Conservation (phyloP, 2,888 invertebrate species). For the Diaphora mendica region DNA sequence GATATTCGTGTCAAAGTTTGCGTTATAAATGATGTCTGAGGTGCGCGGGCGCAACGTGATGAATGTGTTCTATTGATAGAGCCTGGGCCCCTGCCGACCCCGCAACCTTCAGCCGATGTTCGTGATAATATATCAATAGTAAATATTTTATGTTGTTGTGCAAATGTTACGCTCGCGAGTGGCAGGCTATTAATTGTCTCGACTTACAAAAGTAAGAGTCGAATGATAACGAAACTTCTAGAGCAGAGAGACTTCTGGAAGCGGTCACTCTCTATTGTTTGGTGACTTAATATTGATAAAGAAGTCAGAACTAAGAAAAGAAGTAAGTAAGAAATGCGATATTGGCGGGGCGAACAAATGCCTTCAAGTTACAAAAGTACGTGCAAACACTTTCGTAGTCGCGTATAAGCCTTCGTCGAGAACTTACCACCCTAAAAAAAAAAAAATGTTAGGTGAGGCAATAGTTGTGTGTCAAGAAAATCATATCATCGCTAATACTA, state of each 20-base stretch:
- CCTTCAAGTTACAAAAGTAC: no score
- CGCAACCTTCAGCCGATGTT: conserved; percentile 10
- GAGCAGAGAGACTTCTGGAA: not conserved
- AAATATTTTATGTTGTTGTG: conserved; percentile 16
- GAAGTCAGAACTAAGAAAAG: not conserved
- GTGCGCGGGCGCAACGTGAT: conserved; percentile 25
- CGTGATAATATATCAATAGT: conserved; percentile 19
- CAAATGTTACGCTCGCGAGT: conserved; percentile 17
- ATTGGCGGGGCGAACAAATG: not conserved
- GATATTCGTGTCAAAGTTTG: conserved; percentile 30
- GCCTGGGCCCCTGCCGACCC: conserved; percentile 30
- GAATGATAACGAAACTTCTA: not conserved
- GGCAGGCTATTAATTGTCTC: conserved; percentile 11
- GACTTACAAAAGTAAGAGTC: not conserved
- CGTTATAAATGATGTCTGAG: conserved; percentile 33
- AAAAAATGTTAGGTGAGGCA: not conserved
- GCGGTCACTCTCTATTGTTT: not conserved
- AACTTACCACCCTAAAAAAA: not conserved
- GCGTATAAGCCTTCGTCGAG: no score
- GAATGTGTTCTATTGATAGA: conserved; percentile 23
- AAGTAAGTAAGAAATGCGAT: no score
- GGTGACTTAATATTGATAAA: not conserved
- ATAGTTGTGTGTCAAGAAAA: not conserved
- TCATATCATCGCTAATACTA: no score
- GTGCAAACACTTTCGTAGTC: no score